phyloP scores from a whole-genome alignment of 2,888 invertebrate genomes.

The Coelinius sp. region DNA sequence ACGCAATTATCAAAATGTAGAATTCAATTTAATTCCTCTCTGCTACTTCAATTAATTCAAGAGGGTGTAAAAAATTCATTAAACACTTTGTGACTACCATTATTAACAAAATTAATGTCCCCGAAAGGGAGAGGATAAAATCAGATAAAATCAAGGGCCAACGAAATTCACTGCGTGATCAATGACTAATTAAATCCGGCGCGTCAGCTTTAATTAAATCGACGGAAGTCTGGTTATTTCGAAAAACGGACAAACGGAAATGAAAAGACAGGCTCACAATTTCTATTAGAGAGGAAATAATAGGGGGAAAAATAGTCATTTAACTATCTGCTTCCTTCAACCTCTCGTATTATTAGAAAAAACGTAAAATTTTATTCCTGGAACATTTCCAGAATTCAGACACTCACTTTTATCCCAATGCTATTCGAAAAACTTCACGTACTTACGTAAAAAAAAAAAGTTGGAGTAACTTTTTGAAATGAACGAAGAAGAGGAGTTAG shows the following conservation, averaged over 20 bases:
- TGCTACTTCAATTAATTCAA: not conserved
- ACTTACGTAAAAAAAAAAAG: not conserved
- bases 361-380: constrained; percentile 11
- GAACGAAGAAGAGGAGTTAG: not conserved
- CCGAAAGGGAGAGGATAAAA: not conserved
- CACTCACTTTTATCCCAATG: not conserved
- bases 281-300: not conserved
- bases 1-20: not conserved
- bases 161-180: constrained; percentile 9
- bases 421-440: constrained; percentile 20
- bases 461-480: not conserved
- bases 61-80: not conserved
- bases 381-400: constrained; percentile 3
- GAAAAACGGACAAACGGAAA: constrained; percentile 15
- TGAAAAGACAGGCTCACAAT: not conserved
- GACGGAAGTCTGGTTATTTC: constrained; percentile 10
- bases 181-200: constrained; percentile 20
- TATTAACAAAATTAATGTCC: not conserved
- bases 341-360: not conserved
- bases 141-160: not conserved
- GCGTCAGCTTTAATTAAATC: constrained; percentile 14
- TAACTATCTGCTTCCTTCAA: not conserved
- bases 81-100: not conserved
- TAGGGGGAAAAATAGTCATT: not conserved
- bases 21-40: not conserved